phyloP scores from a whole-genome alignment of 2,888 invertebrate species.

The Boloria euphrosyne region DNA sequence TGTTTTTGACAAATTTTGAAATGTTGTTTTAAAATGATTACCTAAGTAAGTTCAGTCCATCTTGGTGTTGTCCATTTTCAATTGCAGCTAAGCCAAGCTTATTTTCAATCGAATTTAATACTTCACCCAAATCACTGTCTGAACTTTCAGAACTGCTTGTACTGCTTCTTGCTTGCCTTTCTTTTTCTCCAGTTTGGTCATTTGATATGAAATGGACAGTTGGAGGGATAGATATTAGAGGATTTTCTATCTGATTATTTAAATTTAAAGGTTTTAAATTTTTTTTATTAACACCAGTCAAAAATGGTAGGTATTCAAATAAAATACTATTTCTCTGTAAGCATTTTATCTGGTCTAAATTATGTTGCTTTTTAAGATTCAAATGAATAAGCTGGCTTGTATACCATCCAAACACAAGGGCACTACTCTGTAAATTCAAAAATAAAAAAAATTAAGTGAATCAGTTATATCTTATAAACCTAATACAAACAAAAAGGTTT shows the following conservation, averaged over 20 bases:
- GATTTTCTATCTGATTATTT: slow-evolving; percentile 52
- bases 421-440: slow-evolving; percentile 78
- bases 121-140: slow-evolving; percentile 72
- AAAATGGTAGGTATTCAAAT: slow-evolving; percentile 40
- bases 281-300: slow-evolving; percentile 23
- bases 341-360: slow-evolving; percentile 47
- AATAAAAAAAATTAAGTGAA: background rate
- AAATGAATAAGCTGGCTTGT: slow-evolving; percentile 81
- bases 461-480: background rate
- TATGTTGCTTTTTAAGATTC: slow-evolving; percentile 57
- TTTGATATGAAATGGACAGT: slow-evolving; percentile 68
- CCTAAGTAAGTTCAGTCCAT: slow-evolving; percentile 81
- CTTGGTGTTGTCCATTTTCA: slow-evolving; percentile 78
- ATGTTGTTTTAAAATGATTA: slow-evolving; percentile 38
- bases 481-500: background rate
- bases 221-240: slow-evolving; percentile 56
- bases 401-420: slow-evolving; percentile 84
- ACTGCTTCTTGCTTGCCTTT: slow-evolving; percentile 37
- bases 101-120: slow-evolving; percentile 83
- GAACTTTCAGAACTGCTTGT: slow-evolving; percentile 51
- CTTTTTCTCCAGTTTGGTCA: slow-evolving; percentile 52
- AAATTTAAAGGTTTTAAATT: slow-evolving; percentile 46
- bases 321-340: slow-evolving; percentile 47
- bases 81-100: slow-evolving; percentile 83
- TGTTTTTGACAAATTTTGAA: too few species aligned